Conservation (phyloP, 1,140 invertebrate species). For the Aphaenogaster floridana region DNA sequence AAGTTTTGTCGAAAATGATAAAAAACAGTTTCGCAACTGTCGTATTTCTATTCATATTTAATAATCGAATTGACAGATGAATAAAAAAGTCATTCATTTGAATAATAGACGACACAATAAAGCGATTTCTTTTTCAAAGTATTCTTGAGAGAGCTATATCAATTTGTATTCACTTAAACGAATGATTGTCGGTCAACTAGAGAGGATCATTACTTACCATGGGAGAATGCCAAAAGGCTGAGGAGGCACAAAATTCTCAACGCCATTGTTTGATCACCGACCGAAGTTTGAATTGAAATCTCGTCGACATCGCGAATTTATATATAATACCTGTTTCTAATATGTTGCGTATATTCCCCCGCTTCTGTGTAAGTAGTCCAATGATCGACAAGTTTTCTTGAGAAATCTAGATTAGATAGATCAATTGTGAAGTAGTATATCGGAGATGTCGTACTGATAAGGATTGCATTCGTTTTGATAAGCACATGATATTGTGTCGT, state of each 20-base stretch:
- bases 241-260: slow-evolving; percentile 36
- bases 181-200: background rate
- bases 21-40: background rate
- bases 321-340: slow-evolving; percentile 6
- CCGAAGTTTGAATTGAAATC: background rate
- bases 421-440: background rate
- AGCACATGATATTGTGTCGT: background rate
- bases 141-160: background rate
- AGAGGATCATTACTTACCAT: slow-evolving; percentile 32
- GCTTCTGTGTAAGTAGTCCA: slow-evolving; percentile 14
- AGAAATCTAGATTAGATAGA: slow-evolving; percentile 48
- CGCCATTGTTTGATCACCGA: slow-evolving; percentile 1
- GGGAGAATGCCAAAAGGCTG: slow-evolving; percentile 32
- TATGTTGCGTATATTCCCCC: background rate
- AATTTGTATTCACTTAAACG: background rate
- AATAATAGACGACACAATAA: background rate
- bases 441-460: background rate
- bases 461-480: background rate
- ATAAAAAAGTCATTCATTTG: background rate
- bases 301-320: slow-evolving; percentile 5
- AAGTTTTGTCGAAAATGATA: background rate
- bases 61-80: background rate
- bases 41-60: background rate
- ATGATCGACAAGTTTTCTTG: slow-evolving; percentile 9
- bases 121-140: background rate